Evolutionary conservation across 2,888 invertebrate species (phyloP).

Genomic region (Drosophila affinis): DNA sequence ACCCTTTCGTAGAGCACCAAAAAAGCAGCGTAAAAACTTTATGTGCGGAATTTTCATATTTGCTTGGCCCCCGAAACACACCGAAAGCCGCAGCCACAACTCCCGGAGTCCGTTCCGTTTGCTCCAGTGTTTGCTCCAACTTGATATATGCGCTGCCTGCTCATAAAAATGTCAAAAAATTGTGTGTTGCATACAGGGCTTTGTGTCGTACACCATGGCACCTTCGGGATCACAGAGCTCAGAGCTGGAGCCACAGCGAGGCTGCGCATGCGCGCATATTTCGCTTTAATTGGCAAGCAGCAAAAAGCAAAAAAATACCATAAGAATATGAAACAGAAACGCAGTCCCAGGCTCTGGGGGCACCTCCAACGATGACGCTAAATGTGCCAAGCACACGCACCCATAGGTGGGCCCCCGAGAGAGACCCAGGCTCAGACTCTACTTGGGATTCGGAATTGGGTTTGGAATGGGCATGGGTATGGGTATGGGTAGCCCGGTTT

Average conservation of each 20-base stretch:
- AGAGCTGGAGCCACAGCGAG: not conserved
- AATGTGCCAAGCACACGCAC: conserved; percentile 74
- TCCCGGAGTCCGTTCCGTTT: conserved; percentile 7
- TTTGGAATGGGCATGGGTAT: not conserved
- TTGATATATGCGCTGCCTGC: conserved; percentile 81
- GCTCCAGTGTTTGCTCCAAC: conserved; percentile 54
- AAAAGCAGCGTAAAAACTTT: conserved; percentile 46
- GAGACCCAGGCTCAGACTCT: conserved; percentile 26
- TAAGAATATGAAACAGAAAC: conserved; percentile 9
- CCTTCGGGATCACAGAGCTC: conserved; percentile 7
- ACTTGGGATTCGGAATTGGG: conserved; percentile 1
- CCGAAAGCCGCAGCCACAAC: conserved; percentile 1
- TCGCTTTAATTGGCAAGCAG: conserved; percentile 79
- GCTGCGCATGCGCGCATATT: conserved; percentile 76
- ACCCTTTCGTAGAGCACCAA: conserved; percentile 1
- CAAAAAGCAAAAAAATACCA: conserved; percentile 17
- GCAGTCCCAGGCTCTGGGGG: conserved; percentile 16
- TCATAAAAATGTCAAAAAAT: conserved; percentile 83
- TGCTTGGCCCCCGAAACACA: conserved; percentile 25
- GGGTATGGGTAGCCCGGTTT: conserved; percentile 44
- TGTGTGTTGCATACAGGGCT: conserved; percentile 66
- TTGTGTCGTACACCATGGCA: conserved; percentile 56
- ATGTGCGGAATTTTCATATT: conserved; percentile 68
- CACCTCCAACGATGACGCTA: conserved; percentile 79
- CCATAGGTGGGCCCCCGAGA: conserved; percentile 66